Evolutionary conservation across 2,797 vertebrate species (phyloP), one percentile per base, ranked within the genome.

Genomic region (Chanos chanos): DNA sequence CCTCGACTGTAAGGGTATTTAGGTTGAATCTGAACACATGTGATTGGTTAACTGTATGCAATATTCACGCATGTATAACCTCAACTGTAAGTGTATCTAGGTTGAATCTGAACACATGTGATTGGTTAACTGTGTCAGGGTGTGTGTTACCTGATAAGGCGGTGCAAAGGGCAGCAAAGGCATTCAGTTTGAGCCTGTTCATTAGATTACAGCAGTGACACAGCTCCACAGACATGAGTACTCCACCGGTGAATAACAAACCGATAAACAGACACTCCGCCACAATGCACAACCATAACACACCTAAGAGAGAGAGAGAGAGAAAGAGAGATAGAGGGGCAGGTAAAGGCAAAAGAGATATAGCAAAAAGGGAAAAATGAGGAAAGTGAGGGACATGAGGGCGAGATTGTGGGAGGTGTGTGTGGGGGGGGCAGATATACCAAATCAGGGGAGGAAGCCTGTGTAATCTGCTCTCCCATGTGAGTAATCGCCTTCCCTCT

Each of bases 141-240:
- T n/a, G n/a, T n/a, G n/a, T n/a, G 3, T 61, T 90, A 94, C 94
- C 94, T 92, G 93, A 92, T n/a, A 95, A 72, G 40, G 93, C 92
- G 0, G 85, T 94, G 81, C 92, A 90, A 63, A 95, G 75, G 30
- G 93, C 93, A 27, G 93, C 92, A 18, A 92, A 95, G 74, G 93
- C 92, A 12, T 93, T 94, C 73, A 94, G 87, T 77, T 93, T 93
- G 16, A 96, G 82, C 61, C 93, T 90, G 70, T 88, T 89, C 44
- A 94, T 89, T 50, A 88, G 57, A 13, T 88, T 85, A 36, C 87
- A 89, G 66, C 80, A 87, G 60, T 76, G 85, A 61, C 85, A 90
- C 61, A 91, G 86, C 66, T 92, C 89, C n/a, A 90, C 73, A 3
- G 77, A 79, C 92, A 95, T 90, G 12, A 96, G 84, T 27, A 86